Evolutionary conservation across 2,113 vertebrate genomes (phyloP), one percentile per base, ranked within the genome.

Genomic region (Spilogale gracilis): DNA sequence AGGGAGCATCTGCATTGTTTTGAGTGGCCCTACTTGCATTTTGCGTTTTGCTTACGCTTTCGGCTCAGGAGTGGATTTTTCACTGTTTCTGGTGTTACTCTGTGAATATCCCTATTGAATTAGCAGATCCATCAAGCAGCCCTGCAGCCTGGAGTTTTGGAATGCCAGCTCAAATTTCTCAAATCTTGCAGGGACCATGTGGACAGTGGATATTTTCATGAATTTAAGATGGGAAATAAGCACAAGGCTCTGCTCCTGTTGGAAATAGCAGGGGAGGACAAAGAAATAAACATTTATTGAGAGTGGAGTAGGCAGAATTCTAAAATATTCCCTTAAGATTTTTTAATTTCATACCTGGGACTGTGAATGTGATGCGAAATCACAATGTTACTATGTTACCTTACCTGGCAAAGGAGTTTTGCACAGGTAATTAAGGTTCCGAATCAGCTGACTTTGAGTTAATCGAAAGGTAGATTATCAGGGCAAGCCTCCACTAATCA

Each of bases 401-500:
- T 88, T 88, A 63, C 5, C 30, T 45, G 25, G 14, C 25, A 80
- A 85, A 52, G 4, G 30, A 18, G 71, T 89, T 96, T 93, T 86
- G 18, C 2, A 73, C 54, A 78, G 20, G 61, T 27, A 32, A 84
- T 63, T 79, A 82, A 74, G 8, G 9, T 76, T 65, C 80, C 8
- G 48, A 67, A 74, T 74, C 56, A 74, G n/a, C 58, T 96, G 79
- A 58, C 18, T 30, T 89, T 89, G 73, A 82, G 60, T 54, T 92
- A 48, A 76, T 95, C n/a, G 81, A 80, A 96, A 73, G 54, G 58
- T 18, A 86, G n/a, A 30, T 81, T 67, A 81, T 50, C 30, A 21
- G 54, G 11, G 25, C 61, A 13, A 3, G 16, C 3, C 23, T 76
- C 60, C 43, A 69, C 16, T 71, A 92, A 83, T 54, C 74, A 80